These are phyloP conservation scores for Ichneumoninae sp. DNA, from an alignment of 2,888 invertebrate species.

Conservation along the genomic window DNA sequence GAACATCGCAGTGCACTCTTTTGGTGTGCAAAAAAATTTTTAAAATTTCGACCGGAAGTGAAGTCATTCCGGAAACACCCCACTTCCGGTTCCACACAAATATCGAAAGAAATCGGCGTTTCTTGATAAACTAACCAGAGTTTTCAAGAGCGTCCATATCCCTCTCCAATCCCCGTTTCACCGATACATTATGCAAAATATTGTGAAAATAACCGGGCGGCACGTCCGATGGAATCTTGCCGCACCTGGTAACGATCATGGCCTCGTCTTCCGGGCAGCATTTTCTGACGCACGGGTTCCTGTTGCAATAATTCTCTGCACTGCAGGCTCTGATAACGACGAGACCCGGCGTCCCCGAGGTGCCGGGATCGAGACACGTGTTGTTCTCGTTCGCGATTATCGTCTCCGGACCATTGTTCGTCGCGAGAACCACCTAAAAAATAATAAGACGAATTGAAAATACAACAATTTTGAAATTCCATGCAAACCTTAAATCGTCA, in stretches of 20 bases:
- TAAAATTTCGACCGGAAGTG: too few species aligned
- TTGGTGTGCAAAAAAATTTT: too few species aligned
- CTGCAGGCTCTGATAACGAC: slow-evolving; percentile 66
- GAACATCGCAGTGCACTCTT: too few species aligned
- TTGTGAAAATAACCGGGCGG: slow-evolving; percentile 54
- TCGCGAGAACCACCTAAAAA: slow-evolving; percentile 1
- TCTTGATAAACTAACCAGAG: slow-evolving; percentile 40
- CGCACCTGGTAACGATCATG: slow-evolving; percentile 49
- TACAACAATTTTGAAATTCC: not conserved
- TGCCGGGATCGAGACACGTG: slow-evolving; percentile 75
- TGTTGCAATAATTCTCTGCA: slow-evolving; percentile 68
- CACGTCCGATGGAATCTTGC: slow-evolving; percentile 27
- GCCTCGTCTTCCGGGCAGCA: slow-evolving; percentile 80
- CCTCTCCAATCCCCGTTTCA: slow-evolving; percentile 3
- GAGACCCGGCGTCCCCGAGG: slow-evolving; percentile 54
- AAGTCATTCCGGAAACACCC: too few species aligned
- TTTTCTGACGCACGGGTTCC: slow-evolving; percentile 80
- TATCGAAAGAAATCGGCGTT: not conserved
- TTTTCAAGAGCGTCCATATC: slow-evolving; percentile 20
- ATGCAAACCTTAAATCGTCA: not conserved
- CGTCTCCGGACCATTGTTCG: not conserved
- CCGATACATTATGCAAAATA: slow-evolving; percentile 39
- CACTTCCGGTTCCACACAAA: too few species aligned
- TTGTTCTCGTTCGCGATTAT: slow-evolving; percentile 66
- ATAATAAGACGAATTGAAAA: not conserved